These are phyloP conservation scores for Enoplolaimus lenunculus DNA, from an alignment of 2,888 invertebrate genomes.

Conservation along the genomic window DNA sequence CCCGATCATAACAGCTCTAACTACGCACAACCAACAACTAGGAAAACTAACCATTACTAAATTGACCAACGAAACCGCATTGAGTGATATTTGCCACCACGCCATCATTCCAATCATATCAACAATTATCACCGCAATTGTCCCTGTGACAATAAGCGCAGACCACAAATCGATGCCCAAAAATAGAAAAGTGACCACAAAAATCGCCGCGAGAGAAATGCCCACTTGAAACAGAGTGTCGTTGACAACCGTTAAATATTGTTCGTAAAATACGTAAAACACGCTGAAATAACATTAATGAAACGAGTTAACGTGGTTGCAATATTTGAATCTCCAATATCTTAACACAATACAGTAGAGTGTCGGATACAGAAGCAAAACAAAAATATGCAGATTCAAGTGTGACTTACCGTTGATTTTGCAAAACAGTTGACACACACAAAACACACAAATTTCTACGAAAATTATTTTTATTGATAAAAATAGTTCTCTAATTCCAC, in stretches of 20 bases:
- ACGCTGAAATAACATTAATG: constrained; percentile 49
- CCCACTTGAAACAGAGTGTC: constrained; percentile 72
- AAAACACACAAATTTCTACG: too few relatives aligned
- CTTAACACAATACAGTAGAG: too few relatives aligned
- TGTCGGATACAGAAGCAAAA: too few relatives aligned
- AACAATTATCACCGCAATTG: constrained; percentile 61
- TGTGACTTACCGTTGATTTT: too few relatives aligned
- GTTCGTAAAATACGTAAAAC: constrained; percentile 87
- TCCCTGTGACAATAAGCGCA: constrained; percentile 57
- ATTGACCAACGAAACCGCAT: constrained; percentile 88
- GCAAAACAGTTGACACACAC: too few relatives aligned
- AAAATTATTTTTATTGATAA: too few relatives aligned
- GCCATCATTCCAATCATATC: constrained; percentile 83
- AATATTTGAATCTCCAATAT: too few relatives aligned
- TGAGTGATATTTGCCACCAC: constrained; percentile 73
- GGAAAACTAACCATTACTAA: constrained; percentile 73
- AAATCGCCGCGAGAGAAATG: constrained; percentile 77
- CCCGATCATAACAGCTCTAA: too few relatives aligned
- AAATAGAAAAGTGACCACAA: constrained; percentile 56
- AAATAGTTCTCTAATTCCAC: too few relatives aligned
- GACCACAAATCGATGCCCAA: constrained; percentile 77
- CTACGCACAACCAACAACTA: too few relatives aligned
- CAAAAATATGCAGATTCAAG: too few relatives aligned
- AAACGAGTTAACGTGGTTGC: constrained; percentile 17
- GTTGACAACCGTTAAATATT: constrained; percentile 71